Evolutionary conservation across 2,888 invertebrate species (phyloP).

Genomic region (Dryocosmus kuriphilus): DNA sequence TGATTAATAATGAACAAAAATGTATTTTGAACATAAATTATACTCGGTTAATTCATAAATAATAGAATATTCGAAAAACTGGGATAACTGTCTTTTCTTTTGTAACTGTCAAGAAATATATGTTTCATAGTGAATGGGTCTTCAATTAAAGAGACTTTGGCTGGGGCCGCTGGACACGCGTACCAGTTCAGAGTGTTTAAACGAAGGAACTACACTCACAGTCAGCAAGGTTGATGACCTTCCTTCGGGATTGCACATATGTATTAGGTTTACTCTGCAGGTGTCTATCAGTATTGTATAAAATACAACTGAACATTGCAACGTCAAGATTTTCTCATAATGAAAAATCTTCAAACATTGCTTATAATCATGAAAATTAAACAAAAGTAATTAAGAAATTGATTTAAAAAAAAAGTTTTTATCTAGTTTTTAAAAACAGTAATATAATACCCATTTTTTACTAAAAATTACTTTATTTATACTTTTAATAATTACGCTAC

Average conservation of each 20-base stretch:
- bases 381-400: too few relatives aligned
- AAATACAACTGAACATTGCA: neutral
- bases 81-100: neutral
- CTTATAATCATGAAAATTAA: neutral
- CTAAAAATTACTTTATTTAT: too few relatives aligned
- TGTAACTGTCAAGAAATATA: neutral
- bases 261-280: neutral
- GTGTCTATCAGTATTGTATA: slow-evolving; percentile 8
- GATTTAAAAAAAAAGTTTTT: too few relatives aligned
- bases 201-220: neutral
- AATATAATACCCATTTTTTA: too few relatives aligned
- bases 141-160: slow-evolving; percentile 10
- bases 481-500: too few relatives aligned
- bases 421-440: too few relatives aligned
- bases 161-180: neutral
- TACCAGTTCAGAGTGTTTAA: slow-evolving; percentile 5
- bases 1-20: too few relatives aligned
- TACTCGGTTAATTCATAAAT: too few relatives aligned
- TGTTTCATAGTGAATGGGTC: neutral
- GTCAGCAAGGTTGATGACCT: slow-evolving; percentile 32
- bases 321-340: neutral
- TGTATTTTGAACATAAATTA: too few relatives aligned
- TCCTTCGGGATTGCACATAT: neutral
- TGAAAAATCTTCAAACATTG: neutral
- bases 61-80: too few relatives aligned